These are phyloP conservation scores for Sus scrofa DNA, from an alignment of 2,113 vertebrate species.

Conservation along the genomic window T2T-Sscrofa CM000816.6:71498501-71499000, in stretches of 20 bases:
- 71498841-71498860: not conserved
- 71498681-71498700: not conserved
- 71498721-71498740: slow-evolving; percentile 39
- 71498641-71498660: not conserved
- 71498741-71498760: not conserved
- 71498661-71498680: not conserved
- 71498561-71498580: slow-evolving; percentile 50
- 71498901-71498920: not conserved
- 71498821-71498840: not conserved
- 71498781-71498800: not conserved
- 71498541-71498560: slow-evolving; percentile 61
- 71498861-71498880: slow-evolving; percentile 32
- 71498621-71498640: not conserved
- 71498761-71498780: not conserved
- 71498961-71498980: not conserved
- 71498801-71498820: not conserved
- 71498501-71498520: not conserved
- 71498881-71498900: slow-evolving; percentile 20
- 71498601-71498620: not conserved
- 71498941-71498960: not conserved
- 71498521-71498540: not conserved
- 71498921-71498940: not conserved
- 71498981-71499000: not conserved
- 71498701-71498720: not conserved
- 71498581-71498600: slow-evolving; percentile 49